Conservation (phyloP, 2,888 invertebrate genomes). For the Lasius platythorax region DNA sequence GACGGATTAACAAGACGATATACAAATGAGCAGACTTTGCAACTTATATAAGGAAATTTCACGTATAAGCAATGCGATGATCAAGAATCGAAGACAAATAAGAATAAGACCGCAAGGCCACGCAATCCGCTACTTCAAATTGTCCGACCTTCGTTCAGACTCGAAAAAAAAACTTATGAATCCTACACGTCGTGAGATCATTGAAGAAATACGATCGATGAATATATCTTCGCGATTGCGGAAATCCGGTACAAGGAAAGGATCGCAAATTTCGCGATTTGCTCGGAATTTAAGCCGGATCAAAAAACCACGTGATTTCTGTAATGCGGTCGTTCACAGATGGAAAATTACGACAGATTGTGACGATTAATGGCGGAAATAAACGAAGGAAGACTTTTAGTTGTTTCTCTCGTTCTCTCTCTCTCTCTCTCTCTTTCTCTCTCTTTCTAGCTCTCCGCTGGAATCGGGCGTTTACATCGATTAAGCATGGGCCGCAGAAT, state of each 20-base stretch:
- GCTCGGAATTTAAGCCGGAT: slow-evolving; percentile 6
- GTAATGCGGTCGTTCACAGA: slow-evolving; percentile 30
- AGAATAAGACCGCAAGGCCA: background rate
- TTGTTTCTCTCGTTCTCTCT: background rate
- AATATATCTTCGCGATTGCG: slow-evolving; percentile 2
- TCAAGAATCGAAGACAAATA: background rate
- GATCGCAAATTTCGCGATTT: slow-evolving; percentile 41
- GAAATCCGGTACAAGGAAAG: slow-evolving; percentile 7
- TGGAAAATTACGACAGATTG: slow-evolving; percentile 50
- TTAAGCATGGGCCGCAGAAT: slow-evolving; percentile 76
- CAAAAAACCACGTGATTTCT: slow-evolving; percentile 30
- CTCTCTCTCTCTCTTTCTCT: background rate
- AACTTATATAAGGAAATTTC: background rate
- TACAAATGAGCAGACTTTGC: background rate
- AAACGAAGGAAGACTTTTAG: slow-evolving; percentile 28
- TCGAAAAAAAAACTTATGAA: background rate
- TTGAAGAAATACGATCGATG: background rate
- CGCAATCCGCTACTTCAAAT: background rate
- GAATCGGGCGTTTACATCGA: slow-evolving; percentile 75
- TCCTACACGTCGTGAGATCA: background rate
- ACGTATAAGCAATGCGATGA: background rate
- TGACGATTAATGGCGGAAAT: slow-evolving; percentile 55
- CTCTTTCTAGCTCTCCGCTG: background rate
- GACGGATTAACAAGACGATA: background rate
- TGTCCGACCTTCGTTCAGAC: background rate